These are phyloP conservation scores for Brachylomia viminalis DNA, from an alignment of 2,888 invertebrate species.

Conservation along the genomic window DNA sequence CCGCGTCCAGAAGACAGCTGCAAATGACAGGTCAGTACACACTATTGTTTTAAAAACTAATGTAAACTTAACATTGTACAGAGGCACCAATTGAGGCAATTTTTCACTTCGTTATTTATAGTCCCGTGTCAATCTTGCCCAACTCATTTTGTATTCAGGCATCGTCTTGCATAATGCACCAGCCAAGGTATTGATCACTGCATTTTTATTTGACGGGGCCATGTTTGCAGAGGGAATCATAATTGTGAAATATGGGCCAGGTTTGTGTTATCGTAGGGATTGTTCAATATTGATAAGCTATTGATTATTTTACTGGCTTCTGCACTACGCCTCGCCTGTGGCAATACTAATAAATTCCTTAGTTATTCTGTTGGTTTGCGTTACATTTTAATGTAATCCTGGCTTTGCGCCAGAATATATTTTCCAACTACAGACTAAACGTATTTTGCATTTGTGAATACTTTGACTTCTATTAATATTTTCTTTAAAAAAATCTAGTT, in stretches of 20 bases:
- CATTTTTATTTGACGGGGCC: conserved; percentile 64
- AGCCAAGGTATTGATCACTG: conserved; percentile 63
- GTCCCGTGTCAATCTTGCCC: conserved; percentile 55
- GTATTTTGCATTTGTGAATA: conserved; percentile 47
- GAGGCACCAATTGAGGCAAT: conserved; percentile 52
- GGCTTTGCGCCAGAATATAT: conserved; percentile 56
- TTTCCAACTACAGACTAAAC: conserved; percentile 39
- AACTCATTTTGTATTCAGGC: conserved; percentile 70
- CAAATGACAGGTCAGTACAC: conserved; percentile 89
- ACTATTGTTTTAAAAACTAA: conserved; percentile 50
- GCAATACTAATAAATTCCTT: conserved; percentile 53
- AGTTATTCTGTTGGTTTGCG: conserved; percentile 39
- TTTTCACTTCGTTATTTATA: conserved; percentile 62
- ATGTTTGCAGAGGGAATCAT: conserved; percentile 60
- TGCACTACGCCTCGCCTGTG: conserved; percentile 49
- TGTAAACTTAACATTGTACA: conserved; percentile 38
- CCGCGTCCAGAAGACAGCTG: conserved; percentile 88
- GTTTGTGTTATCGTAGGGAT: conserved; percentile 43
- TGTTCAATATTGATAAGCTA: conserved; percentile 55
- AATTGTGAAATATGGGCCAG: conserved; percentile 66
- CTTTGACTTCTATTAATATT: conserved; percentile 15
- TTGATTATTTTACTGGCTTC: conserved; percentile 60
- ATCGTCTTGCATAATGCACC: conserved; percentile 70
- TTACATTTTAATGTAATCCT: conserved; percentile 54
- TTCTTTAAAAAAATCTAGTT: background rate